A percentile compares a stretch with the other conserved stretches of the same genome.
phyloP scores from a whole-genome alignment of 2,113 vertebrate species.

The Cranoglanis bouderius region DNA sequence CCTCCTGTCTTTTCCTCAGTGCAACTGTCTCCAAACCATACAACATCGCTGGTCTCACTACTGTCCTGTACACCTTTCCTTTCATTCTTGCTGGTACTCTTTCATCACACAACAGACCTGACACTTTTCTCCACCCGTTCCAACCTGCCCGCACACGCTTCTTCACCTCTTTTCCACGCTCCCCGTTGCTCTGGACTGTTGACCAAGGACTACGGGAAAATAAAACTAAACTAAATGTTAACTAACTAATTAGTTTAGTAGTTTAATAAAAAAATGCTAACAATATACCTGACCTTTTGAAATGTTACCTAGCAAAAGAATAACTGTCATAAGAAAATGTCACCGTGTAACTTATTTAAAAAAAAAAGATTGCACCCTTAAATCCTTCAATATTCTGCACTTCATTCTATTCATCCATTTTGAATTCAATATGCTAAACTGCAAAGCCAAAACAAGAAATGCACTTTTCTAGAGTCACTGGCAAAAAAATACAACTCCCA shows the following conservation, averaged over 20 bases:
- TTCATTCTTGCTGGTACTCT: too few species aligned
- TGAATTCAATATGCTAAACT: background rate
- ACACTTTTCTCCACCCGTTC: too few species aligned
- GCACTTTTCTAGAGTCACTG: background rate
- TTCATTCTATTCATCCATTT: background rate
- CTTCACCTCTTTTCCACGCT: too few species aligned
- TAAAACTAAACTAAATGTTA: background rate
- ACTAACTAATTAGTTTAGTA: background rate
- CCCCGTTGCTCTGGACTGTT: too few species aligned
- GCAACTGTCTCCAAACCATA: too few species aligned
- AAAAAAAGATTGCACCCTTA: background rate
- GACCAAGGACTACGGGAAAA: background rate
- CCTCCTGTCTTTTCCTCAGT: too few species aligned
- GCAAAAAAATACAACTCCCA: background rate
- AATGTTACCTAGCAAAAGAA: background rate
- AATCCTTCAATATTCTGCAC: background rate
- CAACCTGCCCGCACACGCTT: too few species aligned
- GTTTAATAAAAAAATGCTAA: background rate
- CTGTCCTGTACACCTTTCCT: too few species aligned
- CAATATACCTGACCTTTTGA: background rate
- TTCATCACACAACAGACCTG: too few species aligned
- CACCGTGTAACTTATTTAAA: background rate
- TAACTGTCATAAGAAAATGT: background rate
- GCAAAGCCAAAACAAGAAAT: background rate
- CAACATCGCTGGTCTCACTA: too few species aligned